A percentile compares a stretch with the other conserved stretches of the same genome.
These are phyloP conservation scores for Podotricha telesiphe DNA, from an alignment of 2,888 invertebrate species.

Conservation along the genomic window DNA sequence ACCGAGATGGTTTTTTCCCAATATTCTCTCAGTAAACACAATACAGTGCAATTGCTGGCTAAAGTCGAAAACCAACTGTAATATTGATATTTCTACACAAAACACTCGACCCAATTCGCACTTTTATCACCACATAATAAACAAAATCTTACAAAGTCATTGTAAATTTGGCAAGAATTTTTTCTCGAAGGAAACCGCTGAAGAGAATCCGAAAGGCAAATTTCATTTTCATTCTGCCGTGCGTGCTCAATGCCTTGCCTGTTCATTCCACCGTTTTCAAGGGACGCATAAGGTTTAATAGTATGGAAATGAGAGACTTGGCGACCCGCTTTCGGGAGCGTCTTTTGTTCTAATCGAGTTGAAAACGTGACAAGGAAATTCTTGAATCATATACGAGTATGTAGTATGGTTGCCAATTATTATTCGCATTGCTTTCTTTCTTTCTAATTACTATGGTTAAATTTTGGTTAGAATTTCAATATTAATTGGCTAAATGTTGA, in stretches of 20 bases:
- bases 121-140: conserved; percentile 28
- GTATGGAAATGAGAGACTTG: conserved; percentile 54
- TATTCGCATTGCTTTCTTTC: neutral
- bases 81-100: neutral
- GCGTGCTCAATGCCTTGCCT: conserved; percentile 40
- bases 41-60: no score
- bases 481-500: no score
- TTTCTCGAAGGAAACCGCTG: conserved; percentile 41
- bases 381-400: conserved; percentile 22
- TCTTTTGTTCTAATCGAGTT: conserved; percentile 67
- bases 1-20: no score
- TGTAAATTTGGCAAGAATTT: conserved; percentile 38
- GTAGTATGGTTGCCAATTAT: conserved; percentile 10
- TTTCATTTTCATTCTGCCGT: conserved; percentile 47
- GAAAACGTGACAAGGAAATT: conserved; percentile 60
- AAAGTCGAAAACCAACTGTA: neutral
- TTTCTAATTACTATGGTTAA: neutral
- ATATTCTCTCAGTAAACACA: no score
- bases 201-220: conserved; percentile 41
- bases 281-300: conserved; percentile 48
- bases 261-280: conserved; percentile 40
- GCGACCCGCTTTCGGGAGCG: conserved; percentile 50
- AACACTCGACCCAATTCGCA: conserved; percentile 21
- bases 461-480: neutral
- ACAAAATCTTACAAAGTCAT: conserved; percentile 39